A percentile compares a stretch with the other conserved stretches of the same genome.
Evolutionary conservation across 2,113 vertebrate species (phyloP).

Genomic region (Marcusenius ussheri): DNA sequence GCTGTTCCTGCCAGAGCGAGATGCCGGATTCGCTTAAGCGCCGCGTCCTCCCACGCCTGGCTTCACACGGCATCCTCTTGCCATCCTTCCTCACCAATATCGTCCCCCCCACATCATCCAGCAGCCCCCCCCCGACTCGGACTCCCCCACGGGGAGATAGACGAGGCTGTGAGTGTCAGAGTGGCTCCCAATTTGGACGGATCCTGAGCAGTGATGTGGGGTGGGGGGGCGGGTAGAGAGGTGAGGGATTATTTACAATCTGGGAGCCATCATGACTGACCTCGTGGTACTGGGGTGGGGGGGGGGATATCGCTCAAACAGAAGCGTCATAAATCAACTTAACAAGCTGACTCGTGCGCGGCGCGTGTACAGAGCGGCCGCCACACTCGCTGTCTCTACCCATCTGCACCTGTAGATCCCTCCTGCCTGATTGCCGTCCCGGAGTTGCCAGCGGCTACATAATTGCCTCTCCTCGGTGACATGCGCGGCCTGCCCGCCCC

Average conservation of each 20-base stretch:
- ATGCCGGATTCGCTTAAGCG: background rate
- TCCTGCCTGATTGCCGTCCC: conserved; percentile 57
- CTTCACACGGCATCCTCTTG: background rate
- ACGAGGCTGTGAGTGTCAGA: conserved; percentile 20
- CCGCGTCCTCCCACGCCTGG: background rate
- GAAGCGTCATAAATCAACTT: conserved; percentile 69
- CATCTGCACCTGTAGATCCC: conserved; percentile 59
- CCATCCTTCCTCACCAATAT: background rate
- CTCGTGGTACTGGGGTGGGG: conserved; percentile 58
- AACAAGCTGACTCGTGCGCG: conserved; percentile 59
- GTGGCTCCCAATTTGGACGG: conserved; percentile 39
- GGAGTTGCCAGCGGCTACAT: conserved; percentile 48
- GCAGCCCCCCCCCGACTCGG: background rate
- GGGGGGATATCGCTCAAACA: conserved; percentile 59
- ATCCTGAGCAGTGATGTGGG: conserved; percentile 35
- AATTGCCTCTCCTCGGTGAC: conserved; percentile 51
- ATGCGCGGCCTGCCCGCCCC: background rate
- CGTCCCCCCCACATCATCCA: background rate
- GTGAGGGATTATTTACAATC: conserved; percentile 66
- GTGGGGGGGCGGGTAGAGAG: conserved; percentile 23
- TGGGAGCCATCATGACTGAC: conserved; percentile 67
- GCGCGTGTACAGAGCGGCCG: conserved; percentile 36
- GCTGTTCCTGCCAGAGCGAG: background rate
- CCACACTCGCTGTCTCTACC: conserved; percentile 48
- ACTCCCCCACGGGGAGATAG: background rate